Base-by-base conservation (phyloP, 2,797 vertebrate species). In the Apodemus agrarius region DNA sequence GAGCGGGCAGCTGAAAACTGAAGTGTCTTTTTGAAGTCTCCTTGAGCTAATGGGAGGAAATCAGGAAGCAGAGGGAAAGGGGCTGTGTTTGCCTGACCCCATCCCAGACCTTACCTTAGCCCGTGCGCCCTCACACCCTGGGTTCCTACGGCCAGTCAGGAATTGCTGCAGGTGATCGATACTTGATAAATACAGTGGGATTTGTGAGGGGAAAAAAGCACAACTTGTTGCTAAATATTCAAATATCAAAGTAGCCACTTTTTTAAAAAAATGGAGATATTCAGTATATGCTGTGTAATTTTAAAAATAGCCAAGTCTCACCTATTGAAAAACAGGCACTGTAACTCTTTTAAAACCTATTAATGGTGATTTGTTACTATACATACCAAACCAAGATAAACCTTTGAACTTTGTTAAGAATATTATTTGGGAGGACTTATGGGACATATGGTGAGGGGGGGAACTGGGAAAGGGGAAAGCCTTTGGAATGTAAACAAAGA, bases 401-500 rank as follows among this genome's bases (percentile, higher is more conserved):
- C 92, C 86, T 34, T 92, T 93, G 67, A 76, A 78, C 17, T 49
- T 93, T 57, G 83, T 95, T 92, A 92, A 94, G n/a, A 96, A 86
- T n/a, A n/a, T n/a, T n/a, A n/a, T n/a, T n/a, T n/a, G n/a, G n/a
- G n/a, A n/a, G n/a, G n/a, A n/a, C n/a, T n/a, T n/a, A n/a, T n/a
- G n/a, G n/a, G n/a, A n/a, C n/a, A n/a, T n/a, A n/a, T n/a, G n/a
- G n/a, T n/a, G n/a, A n/a, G n/a, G n/a, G n/a, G n/a, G n/a, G n/a
- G n/a, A n/a, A n/a, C n/a, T n/a, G n/a, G n/a, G n/a, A n/a, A n/a
- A n/a, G n/a, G n/a, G n/a, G n/a, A n/a, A n/a, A n/a, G n/a, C n/a
- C n/a, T n/a, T n/a, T n/a, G n/a, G n/a, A n/a, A n/a, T n/a, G n/a
- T n/a, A n/a, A n/a, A n/a, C n/a, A n/a, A n/a, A n/a, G n/a, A n/a